These are phyloP conservation scores for Ormia ochracea DNA, from an alignment of 2,888 invertebrate genomes.

Conservation along the genomic window DNA sequence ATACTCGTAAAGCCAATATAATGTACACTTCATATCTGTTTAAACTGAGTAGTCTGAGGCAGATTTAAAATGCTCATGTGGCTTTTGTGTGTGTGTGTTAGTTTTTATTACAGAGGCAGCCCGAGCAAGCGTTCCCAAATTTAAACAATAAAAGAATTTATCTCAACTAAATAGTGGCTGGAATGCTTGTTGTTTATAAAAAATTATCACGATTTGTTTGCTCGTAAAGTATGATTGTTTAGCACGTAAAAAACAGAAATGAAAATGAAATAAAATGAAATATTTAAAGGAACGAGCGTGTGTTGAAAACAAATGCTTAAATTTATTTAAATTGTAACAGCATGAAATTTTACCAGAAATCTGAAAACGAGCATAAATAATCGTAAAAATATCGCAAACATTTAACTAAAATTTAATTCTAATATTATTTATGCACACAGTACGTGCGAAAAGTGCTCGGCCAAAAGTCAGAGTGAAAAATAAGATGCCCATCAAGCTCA, in stretches of 20 bases:
- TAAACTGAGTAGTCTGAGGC: no score
- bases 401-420: background rate
- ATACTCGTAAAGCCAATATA: no score
- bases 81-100: background rate
- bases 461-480: no score
- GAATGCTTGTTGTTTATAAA: background rate
- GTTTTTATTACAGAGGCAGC: background rate
- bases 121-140: background rate
- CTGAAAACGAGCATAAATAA: conserved; percentile 6
- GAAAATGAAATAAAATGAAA: background rate
- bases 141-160: background rate
- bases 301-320: conserved; percentile 36
- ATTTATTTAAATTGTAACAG: conserved; percentile 9
- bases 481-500: no score
- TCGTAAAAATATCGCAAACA: conserved; percentile 2
- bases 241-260: background rate
- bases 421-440: background rate
- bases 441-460: no score
- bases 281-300: conserved; percentile 17
- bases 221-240: conserved; percentile 19
- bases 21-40: no score
- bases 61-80: conserved; percentile 5
- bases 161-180: background rate
- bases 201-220: conserved; percentile 29
- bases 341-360: conserved; percentile 2